A percentile compares a stretch with the other conserved stretches of the same genome.
phyloP scores from a whole-genome alignment of 2,888 invertebrate species.

The Dascillus cervinus region DNA sequence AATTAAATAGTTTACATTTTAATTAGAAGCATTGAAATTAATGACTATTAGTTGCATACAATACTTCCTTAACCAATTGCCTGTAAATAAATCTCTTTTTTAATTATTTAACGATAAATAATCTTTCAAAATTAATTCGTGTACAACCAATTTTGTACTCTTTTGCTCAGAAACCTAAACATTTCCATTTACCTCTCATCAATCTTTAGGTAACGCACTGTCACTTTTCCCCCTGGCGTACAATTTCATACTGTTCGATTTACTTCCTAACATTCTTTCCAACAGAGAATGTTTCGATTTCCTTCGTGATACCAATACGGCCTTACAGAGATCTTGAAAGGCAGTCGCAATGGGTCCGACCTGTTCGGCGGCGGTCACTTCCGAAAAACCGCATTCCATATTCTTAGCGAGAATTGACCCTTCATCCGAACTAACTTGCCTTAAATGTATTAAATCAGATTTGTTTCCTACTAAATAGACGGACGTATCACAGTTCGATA shows the following conservation, averaged over 20 bases:
- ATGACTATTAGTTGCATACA: too few species aligned
- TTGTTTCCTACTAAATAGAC: slow-evolving; percentile 85
- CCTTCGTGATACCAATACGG: slow-evolving; percentile 69
- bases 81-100: too few species aligned
- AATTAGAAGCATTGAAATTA: too few species aligned
- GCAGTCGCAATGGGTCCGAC: slow-evolving; percentile 76
- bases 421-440: slow-evolving; percentile 82
- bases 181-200: slow-evolving; percentile 21
- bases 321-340: slow-evolving; percentile 75
- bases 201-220: slow-evolving; percentile 79
- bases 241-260: slow-evolving; percentile 57
- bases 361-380: slow-evolving; percentile 85
- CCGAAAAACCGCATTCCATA: slow-evolving; percentile 80
- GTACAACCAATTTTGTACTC: background rate
- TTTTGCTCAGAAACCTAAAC: background rate
- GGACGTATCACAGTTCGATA: slow-evolving; percentile 61
- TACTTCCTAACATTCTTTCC: slow-evolving; percentile 76
- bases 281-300: slow-evolving; percentile 78
- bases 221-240: slow-evolving; percentile 85
- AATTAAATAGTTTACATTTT: too few species aligned
- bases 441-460: slow-evolving; percentile 82
- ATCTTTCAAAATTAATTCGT: background rate
- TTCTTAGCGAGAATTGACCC: slow-evolving; percentile 84
- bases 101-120: too few species aligned
- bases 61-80: too few species aligned